phyloP scores from a whole-genome alignment of 2,113 vertebrate genomes.

The Python bivittatus region DNA sequence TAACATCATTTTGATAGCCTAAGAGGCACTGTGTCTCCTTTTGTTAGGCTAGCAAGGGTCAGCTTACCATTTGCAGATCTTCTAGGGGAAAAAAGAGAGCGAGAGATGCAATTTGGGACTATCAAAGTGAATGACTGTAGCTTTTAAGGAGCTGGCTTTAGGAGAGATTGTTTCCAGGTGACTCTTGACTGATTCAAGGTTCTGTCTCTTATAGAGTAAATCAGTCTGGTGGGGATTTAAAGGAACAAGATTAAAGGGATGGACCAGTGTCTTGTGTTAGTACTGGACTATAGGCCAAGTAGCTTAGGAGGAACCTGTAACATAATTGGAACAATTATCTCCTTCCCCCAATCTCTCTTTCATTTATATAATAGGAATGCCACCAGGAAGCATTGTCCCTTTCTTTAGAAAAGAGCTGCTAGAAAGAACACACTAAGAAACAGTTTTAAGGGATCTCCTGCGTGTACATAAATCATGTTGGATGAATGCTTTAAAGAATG shows the following conservation, averaged over 20 bases:
- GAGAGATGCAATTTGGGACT: slow-evolving; percentile 70
- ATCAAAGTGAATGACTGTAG: slow-evolving; percentile 79
- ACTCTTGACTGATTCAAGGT: slow-evolving; percentile 22
- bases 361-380: slow-evolving; percentile 24
- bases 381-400: slow-evolving; percentile 15
- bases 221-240: not conserved
- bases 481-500: not conserved
- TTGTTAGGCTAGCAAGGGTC: slow-evolving; percentile 69
- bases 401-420: slow-evolving; percentile 3
- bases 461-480: not conserved
- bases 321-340: slow-evolving; percentile 28
- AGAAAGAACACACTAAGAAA: slow-evolving; percentile 32
- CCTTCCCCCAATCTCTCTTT: not conserved
- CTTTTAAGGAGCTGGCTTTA: slow-evolving; percentile 83
- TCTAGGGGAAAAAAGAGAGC: slow-evolving; percentile 50
- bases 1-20: slow-evolving; percentile 77
- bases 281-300: not conserved
- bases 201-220: not conserved
- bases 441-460: slow-evolving; percentile 25
- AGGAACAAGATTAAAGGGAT: not conserved
- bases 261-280: not conserved
- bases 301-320: slow-evolving; percentile 30
- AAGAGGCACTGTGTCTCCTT: not conserved
- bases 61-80: slow-evolving; percentile 65
- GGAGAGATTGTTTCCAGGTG: slow-evolving; percentile 86